These are phyloP conservation scores for Hemistola chrysoprasaria DNA, from an alignment of 2,888 invertebrate species.

Conservation along the genomic window DNA sequence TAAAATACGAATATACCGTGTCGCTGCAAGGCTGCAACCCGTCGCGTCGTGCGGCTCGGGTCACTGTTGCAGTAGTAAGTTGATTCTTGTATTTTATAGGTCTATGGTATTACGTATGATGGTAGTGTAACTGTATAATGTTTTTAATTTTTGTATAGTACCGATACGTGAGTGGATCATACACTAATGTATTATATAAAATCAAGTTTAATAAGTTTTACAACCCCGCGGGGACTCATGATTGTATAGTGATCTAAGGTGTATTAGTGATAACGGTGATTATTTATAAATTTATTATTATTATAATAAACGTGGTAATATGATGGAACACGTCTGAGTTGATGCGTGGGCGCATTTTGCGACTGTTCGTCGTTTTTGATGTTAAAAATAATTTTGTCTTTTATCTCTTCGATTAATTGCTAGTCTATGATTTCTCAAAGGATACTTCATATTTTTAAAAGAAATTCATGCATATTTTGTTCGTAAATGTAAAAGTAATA, in stretches of 20 bases:
- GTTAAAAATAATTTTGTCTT: conserved; percentile 8
- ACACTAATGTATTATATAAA: conserved; percentile 70
- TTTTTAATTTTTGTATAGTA: conserved; percentile 82
- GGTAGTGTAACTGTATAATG: conserved; percentile 76
- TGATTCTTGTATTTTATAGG: conserved; percentile 76
- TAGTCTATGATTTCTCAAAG: not conserved
- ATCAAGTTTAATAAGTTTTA: conserved; percentile 64
- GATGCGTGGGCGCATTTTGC: conserved; percentile 14
- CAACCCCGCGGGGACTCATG: conserved; percentile 55
- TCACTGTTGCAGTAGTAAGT: conserved; percentile 68
- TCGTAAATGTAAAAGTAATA: too few species aligned
- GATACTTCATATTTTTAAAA: not conserved
- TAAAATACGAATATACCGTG: conserved; percentile 69
- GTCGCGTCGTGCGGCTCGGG: conserved; percentile 55
- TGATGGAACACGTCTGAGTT: conserved; percentile 24
- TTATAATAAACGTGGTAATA: conserved; percentile 36
- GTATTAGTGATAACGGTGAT: conserved; percentile 62
- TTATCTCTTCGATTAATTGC: not conserved
- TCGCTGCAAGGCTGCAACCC: conserved; percentile 39
- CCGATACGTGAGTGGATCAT: conserved; percentile 56
- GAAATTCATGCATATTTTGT: conserved; percentile 2
- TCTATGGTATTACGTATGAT: conserved; percentile 74
- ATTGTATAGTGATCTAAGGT: conserved; percentile 74
- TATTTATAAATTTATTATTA: conserved; percentile 34
- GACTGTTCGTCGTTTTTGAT: conserved; percentile 8